Conservation (phyloP, 2,888 invertebrate species). For the Mesodorylaimus sp. region DNA sequence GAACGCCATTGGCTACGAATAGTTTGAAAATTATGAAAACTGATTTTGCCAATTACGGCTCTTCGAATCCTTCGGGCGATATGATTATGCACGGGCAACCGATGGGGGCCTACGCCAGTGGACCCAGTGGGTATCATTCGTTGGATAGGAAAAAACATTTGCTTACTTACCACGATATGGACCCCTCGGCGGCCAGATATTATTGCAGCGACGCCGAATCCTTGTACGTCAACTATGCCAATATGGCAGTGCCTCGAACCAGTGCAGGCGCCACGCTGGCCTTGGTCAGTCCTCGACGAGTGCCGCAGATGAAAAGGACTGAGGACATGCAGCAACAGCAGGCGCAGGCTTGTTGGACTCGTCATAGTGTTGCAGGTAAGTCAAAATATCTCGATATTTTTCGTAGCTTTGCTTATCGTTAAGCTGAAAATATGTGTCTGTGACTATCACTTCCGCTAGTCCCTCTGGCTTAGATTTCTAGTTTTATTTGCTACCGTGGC, state of each 20-base stretch:
- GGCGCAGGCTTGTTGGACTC: neutral
- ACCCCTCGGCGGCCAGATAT: neutral
- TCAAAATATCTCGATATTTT: neutral
- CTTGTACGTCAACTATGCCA: neutral
- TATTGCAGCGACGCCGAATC: neutral
- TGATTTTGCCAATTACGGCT: neutral
- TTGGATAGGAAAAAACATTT: conserved; percentile 20
- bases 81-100: too few relatives aligned
- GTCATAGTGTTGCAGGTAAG: neutral
- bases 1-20: neutral
- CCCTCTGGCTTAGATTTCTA: neutral
- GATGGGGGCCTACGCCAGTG: too few relatives aligned
- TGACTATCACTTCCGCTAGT: too few relatives aligned
- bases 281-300: conserved; percentile 7
- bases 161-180: conserved; percentile 13
- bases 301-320: neutral
- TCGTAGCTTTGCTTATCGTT: neutral
- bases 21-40: too few relatives aligned
- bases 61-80: neutral
- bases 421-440: neutral
- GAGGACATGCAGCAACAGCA: neutral
- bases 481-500: too few relatives aligned
- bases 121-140: conserved; percentile 20
- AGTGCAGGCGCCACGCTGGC: neutral
- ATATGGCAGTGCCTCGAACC: neutral